Base-by-base conservation (phyloP, 2,113 vertebrate genomes). In the Rhagologus leucostigma region DNA sequence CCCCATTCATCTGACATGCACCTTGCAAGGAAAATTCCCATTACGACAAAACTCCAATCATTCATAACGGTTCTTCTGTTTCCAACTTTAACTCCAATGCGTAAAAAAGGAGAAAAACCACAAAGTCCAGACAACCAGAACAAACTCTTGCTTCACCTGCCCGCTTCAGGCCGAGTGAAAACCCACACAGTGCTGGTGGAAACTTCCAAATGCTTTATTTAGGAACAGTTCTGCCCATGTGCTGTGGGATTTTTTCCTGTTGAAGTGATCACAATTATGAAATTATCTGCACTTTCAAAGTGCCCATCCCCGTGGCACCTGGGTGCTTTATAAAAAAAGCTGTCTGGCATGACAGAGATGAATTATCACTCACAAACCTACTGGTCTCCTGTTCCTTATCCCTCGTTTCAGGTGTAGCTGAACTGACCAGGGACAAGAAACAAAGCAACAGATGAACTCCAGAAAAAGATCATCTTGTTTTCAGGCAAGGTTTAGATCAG, bases 131-230 rank as follows among this genome's bases (percentile, higher is more conserved):
- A 84, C 35, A 73, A 49, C 5, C 1, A 65, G 39, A 84, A 65
- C 49, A 78, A 94, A 57, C n/a, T 50, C 29, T 35, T 65, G 14
- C 12, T 49, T 67, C 60, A 70, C 21, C 47, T 77, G n/a, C 67
- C 35, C 88, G 87, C 44, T 18, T 29, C 44, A 90, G 35, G 63
- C 73, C 2, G 12, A 92, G 74, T 35, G 59, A 92, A 83, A 93
- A 93, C 44, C 57, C 83, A 88, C 42, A 77, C 84, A 57, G 3
- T 37, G 88, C 84, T 84, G 39, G 62, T 65, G 74, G 83, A 94
- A 95, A 80, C 47, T 89, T 88, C 87, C 76, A 53, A 84, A 64
- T 20, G 9, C 41, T 96, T 97, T 93, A 94, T 89, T 96, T 62
- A 93, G 65, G 87, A 97, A 95, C 68, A 86, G 52, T 83, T 96